A percentile compares a stretch with the other conserved stretches of the same genome.
Conservation (phyloP, 2,888 invertebrate species). For the Papilio demoleus region DNA sequence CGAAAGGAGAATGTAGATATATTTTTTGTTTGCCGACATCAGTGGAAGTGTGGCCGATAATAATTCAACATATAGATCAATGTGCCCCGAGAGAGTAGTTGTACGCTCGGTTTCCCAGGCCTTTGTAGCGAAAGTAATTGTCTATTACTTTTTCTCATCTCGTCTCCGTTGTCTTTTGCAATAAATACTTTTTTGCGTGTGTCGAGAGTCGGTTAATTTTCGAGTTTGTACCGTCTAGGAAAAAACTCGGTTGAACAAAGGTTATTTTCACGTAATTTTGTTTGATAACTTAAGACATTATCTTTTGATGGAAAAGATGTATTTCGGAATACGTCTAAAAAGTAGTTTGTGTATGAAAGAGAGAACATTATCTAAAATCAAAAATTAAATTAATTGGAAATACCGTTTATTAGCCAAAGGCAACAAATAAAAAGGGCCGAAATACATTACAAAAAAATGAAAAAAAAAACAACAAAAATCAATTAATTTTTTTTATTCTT, state of each 20-base stretch:
- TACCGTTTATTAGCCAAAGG: no score
- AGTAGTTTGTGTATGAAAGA: neutral
- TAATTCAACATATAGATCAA: conserved; percentile 35
- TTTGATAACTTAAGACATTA: neutral
- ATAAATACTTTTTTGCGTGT: conserved; percentile 30
- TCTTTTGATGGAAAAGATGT: neutral
- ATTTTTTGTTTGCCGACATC: conserved; percentile 28
- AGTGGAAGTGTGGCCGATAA: conserved; percentile 25
- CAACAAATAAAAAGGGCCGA: no score
- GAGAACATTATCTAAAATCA: neutral
- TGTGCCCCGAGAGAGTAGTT: conserved; percentile 33
- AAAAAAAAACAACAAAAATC: no score
- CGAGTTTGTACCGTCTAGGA: neutral
- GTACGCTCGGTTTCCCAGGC: conserved; percentile 27
- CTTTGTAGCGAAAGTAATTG: conserved; percentile 38
- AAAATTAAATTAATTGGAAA: neutral
- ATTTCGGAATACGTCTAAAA: neutral
- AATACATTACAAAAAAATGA: no score
- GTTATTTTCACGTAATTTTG: neutral
- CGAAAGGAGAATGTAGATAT: conserved; percentile 5
- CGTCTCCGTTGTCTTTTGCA: conserved; percentile 34
- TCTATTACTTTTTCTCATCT: conserved; percentile 41
- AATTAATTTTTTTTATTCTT: no score
- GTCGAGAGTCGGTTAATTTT: conserved; percentile 1
- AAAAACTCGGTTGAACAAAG: neutral